Conservation (phyloP, 2,797 vertebrate species). For the Pogoniulus pusillus region DNA sequence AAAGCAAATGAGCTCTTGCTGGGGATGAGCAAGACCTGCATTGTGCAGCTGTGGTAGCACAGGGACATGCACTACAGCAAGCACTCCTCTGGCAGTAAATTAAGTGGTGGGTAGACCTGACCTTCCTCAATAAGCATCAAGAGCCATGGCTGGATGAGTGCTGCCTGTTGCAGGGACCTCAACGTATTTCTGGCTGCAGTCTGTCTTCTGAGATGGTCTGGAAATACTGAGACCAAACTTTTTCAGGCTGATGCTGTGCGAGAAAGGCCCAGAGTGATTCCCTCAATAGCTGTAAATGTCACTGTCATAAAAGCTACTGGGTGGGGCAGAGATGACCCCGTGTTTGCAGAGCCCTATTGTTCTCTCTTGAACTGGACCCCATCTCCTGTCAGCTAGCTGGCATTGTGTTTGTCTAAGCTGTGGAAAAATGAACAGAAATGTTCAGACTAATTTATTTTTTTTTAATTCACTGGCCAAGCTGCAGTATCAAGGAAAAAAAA, state of each 20-base stretch:
- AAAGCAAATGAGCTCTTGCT: neutral
- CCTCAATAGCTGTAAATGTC: neutral
- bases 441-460: neutral
- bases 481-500: neutral
- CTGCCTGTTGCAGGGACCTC: rapidly evolving
- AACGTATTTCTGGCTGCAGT: rapidly evolving
- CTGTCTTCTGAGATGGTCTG: neutral
- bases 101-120: rapidly evolving
- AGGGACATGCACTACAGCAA: rapidly evolving
- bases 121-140: neutral
- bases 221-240: neutral
- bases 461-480: neutral
- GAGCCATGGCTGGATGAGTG: neutral
- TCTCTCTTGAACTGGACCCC: neutral
- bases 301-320: neutral
- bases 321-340: neutral
- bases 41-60: neutral
- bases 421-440: neutral
- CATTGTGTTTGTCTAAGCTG: neutral
- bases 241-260: rapidly evolving
- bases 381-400: neutral
- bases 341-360: neutral
- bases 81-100: rapidly evolving
- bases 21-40: neutral
- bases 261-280: neutral